Base-by-base conservation (phyloP, 2,888 invertebrate species). In the Invenusta paracnida region DNA sequence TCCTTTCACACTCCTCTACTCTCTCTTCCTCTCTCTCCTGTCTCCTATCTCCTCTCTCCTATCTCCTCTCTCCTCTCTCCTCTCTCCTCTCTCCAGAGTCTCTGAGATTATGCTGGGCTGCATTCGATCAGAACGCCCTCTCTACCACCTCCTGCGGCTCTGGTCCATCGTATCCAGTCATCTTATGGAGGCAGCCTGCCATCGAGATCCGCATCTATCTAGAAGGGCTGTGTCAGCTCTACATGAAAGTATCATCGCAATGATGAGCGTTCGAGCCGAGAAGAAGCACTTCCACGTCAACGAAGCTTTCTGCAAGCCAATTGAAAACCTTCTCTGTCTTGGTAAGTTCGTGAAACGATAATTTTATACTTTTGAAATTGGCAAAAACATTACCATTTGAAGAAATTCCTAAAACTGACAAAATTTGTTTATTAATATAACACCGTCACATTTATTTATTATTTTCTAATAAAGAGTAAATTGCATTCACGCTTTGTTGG, bases 131-230 rank as follows among this genome's bases (percentile, higher is more conserved):
- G 95, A 96, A 0, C 91, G 97, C 0, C 97, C 97, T 0, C 92
- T 97, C 29, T 94, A 96, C 79, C 98, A 98, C 90, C 94, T 96
- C 85, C 95, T 98, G 94, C 94, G 95, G 88, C 94, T 93, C 31
- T 98, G 97, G 97, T 95, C 95, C 13, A 94, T 96, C 0, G 94
- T 96, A 0, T 96, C 96, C 0, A 95, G 96, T 0, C 96, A 97
- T 91, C 94, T 97, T 85, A 96, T 97, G 94, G 96, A 97, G 95
- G 96, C 96, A 28, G 96, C 96, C 0, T 96, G 96, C 88, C 96
- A 96, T 91, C 95, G 95, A 89, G 96, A 97, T 90, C 94, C 95
- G 29, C 94, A 94, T 86, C 95, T 97, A 86, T 96, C 96, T 0
- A 96, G 96, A 90, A 94, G 96, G 89, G 96, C 96, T 0, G 95